phyloP scores from a whole-genome alignment of 2,888 invertebrate species.

The Zaprionus bogoriensis region DNA sequence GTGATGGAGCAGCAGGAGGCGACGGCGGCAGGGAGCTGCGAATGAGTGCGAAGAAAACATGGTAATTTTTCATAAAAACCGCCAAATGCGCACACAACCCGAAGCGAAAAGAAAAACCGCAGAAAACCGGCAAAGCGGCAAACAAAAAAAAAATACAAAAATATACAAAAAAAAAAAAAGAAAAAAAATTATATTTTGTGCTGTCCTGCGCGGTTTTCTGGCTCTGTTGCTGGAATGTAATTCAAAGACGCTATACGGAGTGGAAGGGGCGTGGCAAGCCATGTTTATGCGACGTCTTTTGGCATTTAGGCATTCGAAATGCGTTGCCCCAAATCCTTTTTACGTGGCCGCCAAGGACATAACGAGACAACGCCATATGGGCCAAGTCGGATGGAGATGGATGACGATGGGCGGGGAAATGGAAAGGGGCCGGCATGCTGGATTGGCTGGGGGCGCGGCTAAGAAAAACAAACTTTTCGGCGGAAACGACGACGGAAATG shows the following conservation, averaged over 20 bases:
- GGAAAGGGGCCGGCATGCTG: neutral
- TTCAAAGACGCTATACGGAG: slow-evolving; percentile 60
- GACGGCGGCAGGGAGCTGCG: slow-evolving; percentile 17
- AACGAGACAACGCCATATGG: slow-evolving; percentile 45
- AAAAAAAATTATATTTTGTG: slow-evolving; percentile 40
- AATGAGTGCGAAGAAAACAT: slow-evolving; percentile 77
- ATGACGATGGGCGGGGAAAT: neutral
- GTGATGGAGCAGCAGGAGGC: neutral
- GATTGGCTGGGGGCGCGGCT: neutral
- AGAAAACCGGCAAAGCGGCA: slow-evolving; percentile 46
- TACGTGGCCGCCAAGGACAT: slow-evolving; percentile 69
- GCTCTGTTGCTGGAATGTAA: slow-evolving; percentile 46
- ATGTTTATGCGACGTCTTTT: slow-evolving; percentile 76
- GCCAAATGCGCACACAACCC: slow-evolving; percentile 78
- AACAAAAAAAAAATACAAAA: slow-evolving; percentile 49
- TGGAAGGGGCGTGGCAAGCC: slow-evolving; percentile 51
- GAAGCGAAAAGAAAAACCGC: slow-evolving; percentile 50
- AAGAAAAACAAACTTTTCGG: slow-evolving; percentile 49
- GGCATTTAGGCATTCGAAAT: slow-evolving; percentile 78
- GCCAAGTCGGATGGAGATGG: slow-evolving; percentile 31
- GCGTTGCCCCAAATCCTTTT: slow-evolving; percentile 73
- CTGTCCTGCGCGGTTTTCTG: slow-evolving; percentile 62
- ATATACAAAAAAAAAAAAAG: slow-evolving; percentile 19
- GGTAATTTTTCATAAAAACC: slow-evolving; percentile 78
- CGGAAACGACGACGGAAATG: slow-evolving; percentile 70